Evolutionary conservation across 1,140 invertebrate species (phyloP).

Genomic region (Euura saliciscinereae): DNA sequence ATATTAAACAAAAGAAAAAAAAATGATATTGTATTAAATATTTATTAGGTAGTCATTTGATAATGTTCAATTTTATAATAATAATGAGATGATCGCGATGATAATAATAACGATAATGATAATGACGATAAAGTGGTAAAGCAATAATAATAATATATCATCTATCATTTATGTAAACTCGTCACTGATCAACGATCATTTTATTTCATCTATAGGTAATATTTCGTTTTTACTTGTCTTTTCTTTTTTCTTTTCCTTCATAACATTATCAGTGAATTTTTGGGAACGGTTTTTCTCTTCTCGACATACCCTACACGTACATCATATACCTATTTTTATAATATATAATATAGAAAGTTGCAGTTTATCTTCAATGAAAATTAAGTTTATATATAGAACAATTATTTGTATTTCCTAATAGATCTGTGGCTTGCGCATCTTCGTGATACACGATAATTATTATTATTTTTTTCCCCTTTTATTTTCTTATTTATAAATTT

Average conservation of each 20-base stretch:
- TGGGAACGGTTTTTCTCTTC: conserved; percentile 20
- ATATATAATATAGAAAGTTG: conserved; percentile 12
- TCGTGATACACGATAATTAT: not conserved
- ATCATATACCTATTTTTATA: not conserved
- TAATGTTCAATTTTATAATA: not conserved
- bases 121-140: no score
- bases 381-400: conserved; percentile 24
- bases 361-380: not conserved
- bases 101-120: conserved; percentile 5
- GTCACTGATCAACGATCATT: not conserved
- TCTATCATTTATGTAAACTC: not conserved
- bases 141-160: not conserved
- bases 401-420: conserved; percentile 39
- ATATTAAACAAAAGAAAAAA: not conserved
- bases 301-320: not conserved
- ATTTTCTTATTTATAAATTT: conserved; percentile 24
- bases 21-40: conserved; percentile 1
- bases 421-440: not conserved
- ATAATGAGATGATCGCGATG: not conserved
- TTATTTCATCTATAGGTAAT: not conserved
- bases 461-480: not conserved
- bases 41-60: not conserved
- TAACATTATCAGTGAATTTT: conserved; percentile 26
- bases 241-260: conserved; percentile 15
- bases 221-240: conserved; percentile 1